Evolutionary conservation across 1,140 invertebrate species (phyloP).

Genomic region (Schlechtendalia chinensis): DNA sequence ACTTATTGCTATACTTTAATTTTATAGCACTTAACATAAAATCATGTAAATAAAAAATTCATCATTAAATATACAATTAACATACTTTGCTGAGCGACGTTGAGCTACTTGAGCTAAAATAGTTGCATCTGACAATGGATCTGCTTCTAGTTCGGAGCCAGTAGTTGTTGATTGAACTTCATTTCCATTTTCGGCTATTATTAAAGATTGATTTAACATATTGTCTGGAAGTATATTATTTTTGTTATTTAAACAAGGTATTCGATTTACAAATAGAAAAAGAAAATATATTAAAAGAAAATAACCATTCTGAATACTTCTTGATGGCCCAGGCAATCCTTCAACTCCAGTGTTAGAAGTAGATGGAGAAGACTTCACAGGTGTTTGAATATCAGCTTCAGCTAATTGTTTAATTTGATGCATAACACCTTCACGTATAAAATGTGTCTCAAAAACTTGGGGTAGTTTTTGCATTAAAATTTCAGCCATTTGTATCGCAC

Average conservation of each 20-base stretch:
- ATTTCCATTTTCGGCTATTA: constrained; percentile 14
- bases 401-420: constrained; percentile 51
- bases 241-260: neutral
- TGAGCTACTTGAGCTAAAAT: constrained; percentile 41
- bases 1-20: neutral
- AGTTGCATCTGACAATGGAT: constrained; percentile 12
- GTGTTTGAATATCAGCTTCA: constrained; percentile 44
- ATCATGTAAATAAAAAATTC: neutral
- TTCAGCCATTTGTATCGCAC: constrained; percentile 94
- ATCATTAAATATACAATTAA: neutral
- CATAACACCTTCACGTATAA: constrained; percentile 79
- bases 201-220: constrained; percentile 5
- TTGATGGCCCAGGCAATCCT: constrained; percentile 43
- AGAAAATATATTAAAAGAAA: neutral
- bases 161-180: constrained; percentile 21
- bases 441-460: constrained; percentile 90
- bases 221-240: constrained; percentile 1
- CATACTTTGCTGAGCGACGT: constrained; percentile 35
- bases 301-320: constrained; percentile 31
- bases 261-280: neutral
- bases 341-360: constrained; percentile 25
- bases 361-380: constrained; percentile 22
- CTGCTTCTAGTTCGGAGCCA: neutral
- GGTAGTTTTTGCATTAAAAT: constrained; percentile 95
- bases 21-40: neutral